A percentile compares a stretch with the other conserved stretches of the same genome.
These are phyloP conservation scores for Muscicapa comitata DNA, from an alignment of 2,797 vertebrate genomes.

Conservation along the genomic window DNA sequence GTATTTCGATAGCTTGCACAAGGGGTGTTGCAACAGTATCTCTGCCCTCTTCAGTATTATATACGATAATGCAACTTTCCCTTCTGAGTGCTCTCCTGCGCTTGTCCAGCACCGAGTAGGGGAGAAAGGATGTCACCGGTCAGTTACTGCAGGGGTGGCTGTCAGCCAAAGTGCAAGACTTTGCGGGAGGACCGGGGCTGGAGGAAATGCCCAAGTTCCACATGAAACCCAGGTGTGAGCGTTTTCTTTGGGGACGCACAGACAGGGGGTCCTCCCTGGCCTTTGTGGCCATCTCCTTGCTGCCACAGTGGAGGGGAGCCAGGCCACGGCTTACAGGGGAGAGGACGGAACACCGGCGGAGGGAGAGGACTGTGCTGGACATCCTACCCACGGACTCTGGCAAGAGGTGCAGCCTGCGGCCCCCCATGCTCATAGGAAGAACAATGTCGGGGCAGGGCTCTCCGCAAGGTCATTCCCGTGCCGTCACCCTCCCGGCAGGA, in stretches of 20 bases:
- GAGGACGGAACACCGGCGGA: not conserved
- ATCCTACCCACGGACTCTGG: accelerated
- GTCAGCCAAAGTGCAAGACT: not conserved
- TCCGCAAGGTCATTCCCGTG: not conserved
- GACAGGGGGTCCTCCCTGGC: not conserved
- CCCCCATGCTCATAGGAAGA: not conserved
- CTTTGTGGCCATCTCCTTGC: not conserved
- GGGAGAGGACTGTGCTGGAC: not conserved
- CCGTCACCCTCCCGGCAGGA: not conserved
- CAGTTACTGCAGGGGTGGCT: not conserved
- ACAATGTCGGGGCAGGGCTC: not conserved
- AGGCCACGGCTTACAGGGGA: accelerated
- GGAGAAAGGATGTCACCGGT: not conserved
- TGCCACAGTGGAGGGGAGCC: not conserved
- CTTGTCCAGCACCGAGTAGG: not conserved
- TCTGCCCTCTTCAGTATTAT: not conserved
- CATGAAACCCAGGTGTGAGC: not conserved
- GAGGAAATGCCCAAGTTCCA: not conserved
- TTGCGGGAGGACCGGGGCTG: not conserved
- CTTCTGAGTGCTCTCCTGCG: not conserved
- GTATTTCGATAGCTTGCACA: not conserved
- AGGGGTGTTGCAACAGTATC: not conserved
- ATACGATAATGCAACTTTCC: not conserved
- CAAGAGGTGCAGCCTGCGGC: not conserved
- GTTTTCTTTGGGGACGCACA: not conserved